A percentile compares a stretch with the other conserved stretches of the same genome.
Conservation (phyloP, 2,113 vertebrate genomes). For the Onychostruthus taczanowskii region DNA sequence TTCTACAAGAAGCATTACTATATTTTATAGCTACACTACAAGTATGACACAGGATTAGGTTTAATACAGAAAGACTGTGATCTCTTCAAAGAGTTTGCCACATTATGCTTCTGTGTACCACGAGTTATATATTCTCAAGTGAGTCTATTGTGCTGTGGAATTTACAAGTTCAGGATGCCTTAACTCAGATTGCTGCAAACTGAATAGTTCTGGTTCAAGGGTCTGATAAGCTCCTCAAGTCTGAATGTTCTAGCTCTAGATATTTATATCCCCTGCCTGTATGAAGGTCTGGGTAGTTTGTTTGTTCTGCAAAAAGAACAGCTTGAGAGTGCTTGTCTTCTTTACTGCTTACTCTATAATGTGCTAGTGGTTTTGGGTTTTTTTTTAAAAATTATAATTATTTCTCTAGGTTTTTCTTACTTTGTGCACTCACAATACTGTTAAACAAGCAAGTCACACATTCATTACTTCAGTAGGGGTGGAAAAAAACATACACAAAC, state of each 20-base stretch:
- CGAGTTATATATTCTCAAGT: not conserved
- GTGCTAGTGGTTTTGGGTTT: not conserved
- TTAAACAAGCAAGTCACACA: not conserved
- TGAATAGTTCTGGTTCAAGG: constrained; percentile 6
- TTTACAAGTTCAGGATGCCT: constrained; percentile 5
- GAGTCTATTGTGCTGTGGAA: not conserved
- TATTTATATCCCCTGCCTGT: not conserved
- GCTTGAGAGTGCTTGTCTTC: not conserved
- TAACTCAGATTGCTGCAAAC: not conserved
- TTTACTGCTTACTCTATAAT: not conserved
- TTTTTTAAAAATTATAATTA: not conserved
- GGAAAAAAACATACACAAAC: not conserved
- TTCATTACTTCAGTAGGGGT: not conserved
- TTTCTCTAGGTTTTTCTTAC: not conserved
- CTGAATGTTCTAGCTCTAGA: not conserved
- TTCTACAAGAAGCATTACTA: not conserved
- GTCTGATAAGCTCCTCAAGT: constrained; percentile 10
- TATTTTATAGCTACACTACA: not conserved
- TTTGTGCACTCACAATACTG: not conserved
- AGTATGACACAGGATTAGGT: not conserved
- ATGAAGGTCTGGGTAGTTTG: not conserved
- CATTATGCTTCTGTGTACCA: not conserved
- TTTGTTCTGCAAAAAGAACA: not conserved
- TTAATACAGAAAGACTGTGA: not conserved
- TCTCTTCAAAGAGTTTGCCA: constrained; percentile 5